Evolutionary conservation across 2,888 invertebrate species (phyloP).

Genomic region (Cephus runcator): DNA sequence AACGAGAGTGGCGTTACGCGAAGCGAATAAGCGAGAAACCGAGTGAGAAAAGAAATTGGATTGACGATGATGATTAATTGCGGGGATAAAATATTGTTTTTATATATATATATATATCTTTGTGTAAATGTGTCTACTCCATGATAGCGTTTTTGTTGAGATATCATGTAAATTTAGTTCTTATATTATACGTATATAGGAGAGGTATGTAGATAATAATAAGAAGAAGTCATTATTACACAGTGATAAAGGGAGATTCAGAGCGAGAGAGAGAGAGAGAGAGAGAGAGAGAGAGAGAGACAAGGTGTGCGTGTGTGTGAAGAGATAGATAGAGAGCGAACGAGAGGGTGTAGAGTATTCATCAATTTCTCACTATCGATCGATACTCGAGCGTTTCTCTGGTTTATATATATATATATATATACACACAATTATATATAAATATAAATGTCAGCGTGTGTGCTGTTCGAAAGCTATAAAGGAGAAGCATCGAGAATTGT

Average conservation of each 20-base stretch:
- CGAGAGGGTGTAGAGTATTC: neutral
- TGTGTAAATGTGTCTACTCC: slow-evolving; percentile 62
- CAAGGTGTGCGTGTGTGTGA: neutral
- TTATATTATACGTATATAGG: slow-evolving; percentile 43
- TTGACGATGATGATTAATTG: slow-evolving; percentile 41
- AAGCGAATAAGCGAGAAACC: neutral
- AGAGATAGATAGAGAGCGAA: neutral
- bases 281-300: neutral
- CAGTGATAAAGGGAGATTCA: neutral
- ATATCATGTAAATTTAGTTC: slow-evolving; percentile 63
- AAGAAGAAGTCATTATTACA: neutral
- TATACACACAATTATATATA: neutral
- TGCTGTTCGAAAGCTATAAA: neutral
- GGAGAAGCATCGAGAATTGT: neutral
- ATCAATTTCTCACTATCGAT: neutral
- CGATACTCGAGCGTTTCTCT: neutral
- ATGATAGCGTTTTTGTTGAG: slow-evolving; percentile 61
- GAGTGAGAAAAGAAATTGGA: neutral
- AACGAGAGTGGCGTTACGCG: neutral
- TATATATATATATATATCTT: slow-evolving; percentile 53
- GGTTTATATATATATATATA: slow-evolving; percentile 1
- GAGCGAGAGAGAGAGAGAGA: neutral
- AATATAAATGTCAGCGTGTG: neutral
- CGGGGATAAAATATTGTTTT: slow-evolving; percentile 56
- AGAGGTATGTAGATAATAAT: slow-evolving; percentile 28